phyloP scores from a whole-genome alignment of 2,113 vertebrate species.

The Pedionomus torquatus region DNA sequence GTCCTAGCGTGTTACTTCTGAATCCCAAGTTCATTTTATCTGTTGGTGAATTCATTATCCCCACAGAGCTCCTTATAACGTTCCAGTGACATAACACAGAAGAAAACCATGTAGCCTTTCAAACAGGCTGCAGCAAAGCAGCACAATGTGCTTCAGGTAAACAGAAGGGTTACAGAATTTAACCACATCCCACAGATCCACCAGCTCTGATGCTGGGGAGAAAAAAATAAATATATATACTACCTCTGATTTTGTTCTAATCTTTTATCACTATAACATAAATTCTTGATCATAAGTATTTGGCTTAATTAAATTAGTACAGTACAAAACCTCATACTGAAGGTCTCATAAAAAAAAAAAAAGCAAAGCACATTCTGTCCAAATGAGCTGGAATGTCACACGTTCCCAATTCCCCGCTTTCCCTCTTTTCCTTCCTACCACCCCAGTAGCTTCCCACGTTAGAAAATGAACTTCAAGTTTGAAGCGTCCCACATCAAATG shows the following conservation, averaged over 20 bases:
- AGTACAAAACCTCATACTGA: background rate
- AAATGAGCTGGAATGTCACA: background rate
- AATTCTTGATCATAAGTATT: background rate
- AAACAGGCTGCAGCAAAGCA: background rate
- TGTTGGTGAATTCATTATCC: background rate
- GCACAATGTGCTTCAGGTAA: background rate
- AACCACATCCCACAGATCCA: background rate
- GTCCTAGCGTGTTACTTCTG: background rate
- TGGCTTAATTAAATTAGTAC: background rate
- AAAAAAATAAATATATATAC: background rate
- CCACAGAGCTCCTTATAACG: background rate
- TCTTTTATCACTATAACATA: background rate
- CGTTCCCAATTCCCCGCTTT: background rate
- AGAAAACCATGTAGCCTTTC: background rate
- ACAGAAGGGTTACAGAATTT: background rate
- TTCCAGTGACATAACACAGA: background rate
- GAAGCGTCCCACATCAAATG: background rate
- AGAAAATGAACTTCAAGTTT: background rate
- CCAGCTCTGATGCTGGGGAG: background rate
- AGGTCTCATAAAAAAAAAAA: background rate
- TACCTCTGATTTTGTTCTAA: background rate
- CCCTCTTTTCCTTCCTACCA: background rate
- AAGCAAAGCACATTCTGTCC: background rate
- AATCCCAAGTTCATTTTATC: background rate
- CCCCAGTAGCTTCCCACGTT: rapidly evolving